Base-by-base conservation (phyloP, 2,888 invertebrate genomes). In the Drosophila macrothrix region DNA sequence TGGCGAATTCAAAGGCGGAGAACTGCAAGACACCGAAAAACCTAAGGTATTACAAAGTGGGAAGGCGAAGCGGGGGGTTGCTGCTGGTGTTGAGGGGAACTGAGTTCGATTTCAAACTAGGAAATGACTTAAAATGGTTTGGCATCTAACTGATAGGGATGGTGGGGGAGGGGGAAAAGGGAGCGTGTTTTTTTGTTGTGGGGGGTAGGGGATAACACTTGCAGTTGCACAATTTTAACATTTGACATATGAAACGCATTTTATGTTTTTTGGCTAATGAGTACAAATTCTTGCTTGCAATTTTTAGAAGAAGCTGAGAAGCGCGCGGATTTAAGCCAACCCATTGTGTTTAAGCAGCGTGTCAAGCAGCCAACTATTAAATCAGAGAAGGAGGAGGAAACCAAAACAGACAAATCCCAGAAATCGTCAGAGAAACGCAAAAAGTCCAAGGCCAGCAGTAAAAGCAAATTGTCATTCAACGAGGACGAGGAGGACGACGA, bases 311-410 rank as follows among this genome's bases (percentile, higher is more conserved):
- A 94, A 88, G 94, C 94, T 67, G 94, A 94, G 83, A 93, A 94
- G 46, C 95, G 95, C 37, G 96, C 96, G 46, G 95, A 96, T 93
- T 92, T 96, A 76, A 94, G 90, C 62, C 93, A 94, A 80, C 94
- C 94, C 50, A 94, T 96, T 69, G 93, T 96, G 73, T 96, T 96
- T 83, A 84, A 91, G 60, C 74, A 88, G 55, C 88, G 90, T 31
- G 84, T 81, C 25, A 88, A 90, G 52, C 62, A 77, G 52, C 65
- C 82, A 7, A 76, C 70, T 55, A 52, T 77, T 37, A 63, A 79
- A 28, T 19, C 59, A 16, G 66, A 70, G 6, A 37, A 55, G 29
- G 49, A 74, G 46, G 16, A 25, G 25, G 16, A 46, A 46, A 25
- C 46, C 43, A 74, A 62, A 31, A 19, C 54, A 2, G 60, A 76